phyloP scores from a whole-genome alignment of 2,797 vertebrate genomes.

The Scleropages formosus region DNA sequence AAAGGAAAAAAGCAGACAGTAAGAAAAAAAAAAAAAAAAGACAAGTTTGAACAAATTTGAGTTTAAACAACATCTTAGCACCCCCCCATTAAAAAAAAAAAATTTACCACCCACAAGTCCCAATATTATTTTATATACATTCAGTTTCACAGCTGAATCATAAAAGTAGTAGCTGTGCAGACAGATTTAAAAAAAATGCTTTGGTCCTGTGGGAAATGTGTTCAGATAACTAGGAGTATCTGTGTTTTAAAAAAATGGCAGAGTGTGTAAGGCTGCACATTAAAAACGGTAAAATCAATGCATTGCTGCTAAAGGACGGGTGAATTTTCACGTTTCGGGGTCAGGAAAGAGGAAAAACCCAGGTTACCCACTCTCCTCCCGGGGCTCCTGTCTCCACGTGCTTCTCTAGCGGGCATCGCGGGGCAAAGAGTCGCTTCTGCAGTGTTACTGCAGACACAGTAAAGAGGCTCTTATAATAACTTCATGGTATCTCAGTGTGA shows the following conservation, averaged over 20 bases:
- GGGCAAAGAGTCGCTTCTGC: too few species aligned
- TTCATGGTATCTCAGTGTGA: too few species aligned
- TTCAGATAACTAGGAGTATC: conserved; percentile 16
- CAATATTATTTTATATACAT: conserved; percentile 29
- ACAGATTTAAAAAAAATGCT: conserved; percentile 18
- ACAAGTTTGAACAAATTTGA: conserved; percentile 12
- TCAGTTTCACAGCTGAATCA: conserved; percentile 24
- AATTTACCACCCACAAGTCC: conserved; percentile 27
- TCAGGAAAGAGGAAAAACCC: too few species aligned
- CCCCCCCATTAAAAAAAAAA: conserved; percentile 25
- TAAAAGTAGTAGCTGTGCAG: conserved; percentile 17
- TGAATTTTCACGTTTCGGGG: too few species aligned
- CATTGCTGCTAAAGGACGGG: background rate
- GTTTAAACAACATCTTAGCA: conserved; percentile 29
- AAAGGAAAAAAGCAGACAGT: too few species aligned
- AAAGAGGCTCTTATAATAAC: too few species aligned
- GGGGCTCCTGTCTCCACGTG: too few species aligned
- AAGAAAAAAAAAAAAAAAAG: conserved; percentile 23
- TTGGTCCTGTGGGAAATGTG: conserved; percentile 18
- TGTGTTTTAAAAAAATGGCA: conserved; percentile 6
- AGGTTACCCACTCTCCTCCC: too few species aligned
- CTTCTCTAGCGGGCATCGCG: too few species aligned
- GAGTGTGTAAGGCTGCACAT: conserved; percentile 17
- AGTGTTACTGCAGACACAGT: too few species aligned
- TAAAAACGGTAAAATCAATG: conserved; percentile 3